Evolutionary conservation across 2,888 invertebrate species (phyloP), one percentile per base, ranked within the genome.

Genomic region (Lampropteryx suffumata): DNA sequence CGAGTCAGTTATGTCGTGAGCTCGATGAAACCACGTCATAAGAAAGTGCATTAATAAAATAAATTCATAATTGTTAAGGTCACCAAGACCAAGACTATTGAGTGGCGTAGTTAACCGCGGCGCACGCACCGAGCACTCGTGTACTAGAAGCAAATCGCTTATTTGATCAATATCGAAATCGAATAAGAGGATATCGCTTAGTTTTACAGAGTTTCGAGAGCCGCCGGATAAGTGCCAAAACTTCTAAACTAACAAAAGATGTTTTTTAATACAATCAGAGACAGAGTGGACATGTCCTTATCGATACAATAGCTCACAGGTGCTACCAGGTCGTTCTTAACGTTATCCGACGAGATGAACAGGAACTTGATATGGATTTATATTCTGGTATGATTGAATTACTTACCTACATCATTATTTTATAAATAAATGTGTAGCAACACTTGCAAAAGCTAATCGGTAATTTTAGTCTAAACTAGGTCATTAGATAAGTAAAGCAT

Each of bases 41-140:
- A 85, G 89, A 89, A 88, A 89, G 88, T 89, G 85, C 82, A 86
- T 83, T 85, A 84, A 84, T 88, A 85, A 82, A 85, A 86, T 82
- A 84, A 84, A 84, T 82, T 76, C 69, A 82, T 88, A 87, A 88
- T 88, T 84, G 84, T 79, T 84, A 89, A 89, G 89, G 89, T 88
- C 89, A 82, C 70, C 66, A 69, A 76, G 72, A 82, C 70, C 66
- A 69, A 76, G 72, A 71, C 69, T 73, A 73, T 73, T 71, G 77
- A 73, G 74, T 67, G 71, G 71, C 71, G 82, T 85, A 88, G 88
- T 88, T 72, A 77, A 71, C 59, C 76, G 76, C 77, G 69, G 84
- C 83, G 82, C 86, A 84, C 87, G 87, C 81, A 77, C 84, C 79
- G 62, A 69, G 59, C 87, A 83, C 89, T 84, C 89, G 88, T 84